Evolutionary conservation across 2,888 invertebrate species (phyloP).

Genomic region (Heterodera filipjevi): DNA sequence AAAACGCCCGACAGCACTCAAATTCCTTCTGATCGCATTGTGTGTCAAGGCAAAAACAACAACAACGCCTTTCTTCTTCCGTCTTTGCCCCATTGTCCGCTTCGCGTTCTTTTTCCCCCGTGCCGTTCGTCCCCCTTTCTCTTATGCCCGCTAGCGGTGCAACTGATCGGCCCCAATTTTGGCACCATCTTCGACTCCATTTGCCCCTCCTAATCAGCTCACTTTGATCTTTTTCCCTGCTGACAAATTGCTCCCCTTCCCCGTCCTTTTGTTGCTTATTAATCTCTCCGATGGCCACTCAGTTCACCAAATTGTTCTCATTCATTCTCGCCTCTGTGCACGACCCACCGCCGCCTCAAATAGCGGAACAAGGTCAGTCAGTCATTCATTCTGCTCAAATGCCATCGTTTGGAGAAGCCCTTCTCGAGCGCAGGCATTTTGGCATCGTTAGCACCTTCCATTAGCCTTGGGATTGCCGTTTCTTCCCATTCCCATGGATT

Average conservation of each 20-base stretch:
- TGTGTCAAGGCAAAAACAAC: neutral
- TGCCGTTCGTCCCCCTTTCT: neutral
- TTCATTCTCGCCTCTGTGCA: constrained; percentile 64
- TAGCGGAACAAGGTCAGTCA: constrained; percentile 31
- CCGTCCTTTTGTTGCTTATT: too few relatives aligned
- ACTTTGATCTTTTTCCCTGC: neutral
- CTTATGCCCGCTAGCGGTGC: constrained; percentile 3
- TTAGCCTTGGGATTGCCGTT: neutral
- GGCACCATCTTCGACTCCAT: neutral
- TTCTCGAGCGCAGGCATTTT: neutral
- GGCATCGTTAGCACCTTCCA: neutral
- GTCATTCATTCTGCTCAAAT: neutral
- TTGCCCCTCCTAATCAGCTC: neutral
- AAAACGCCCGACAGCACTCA: neutral
- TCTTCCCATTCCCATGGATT: neutral
- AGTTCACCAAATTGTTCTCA: constrained; percentile 64
- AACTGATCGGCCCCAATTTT: neutral
- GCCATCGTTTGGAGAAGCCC: neutral
- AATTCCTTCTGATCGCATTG: neutral
- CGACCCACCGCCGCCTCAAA: constrained; percentile 58
- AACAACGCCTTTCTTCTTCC: too few relatives aligned
- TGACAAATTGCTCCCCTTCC: neutral
- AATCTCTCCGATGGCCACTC: constrained; percentile 70
- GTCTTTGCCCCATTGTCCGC: too few relatives aligned
- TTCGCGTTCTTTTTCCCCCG: too few relatives aligned